These are phyloP conservation scores for Pterocles burchelli DNA, from an alignment of 2,113 vertebrate species.

Conservation along the genomic window DNA sequence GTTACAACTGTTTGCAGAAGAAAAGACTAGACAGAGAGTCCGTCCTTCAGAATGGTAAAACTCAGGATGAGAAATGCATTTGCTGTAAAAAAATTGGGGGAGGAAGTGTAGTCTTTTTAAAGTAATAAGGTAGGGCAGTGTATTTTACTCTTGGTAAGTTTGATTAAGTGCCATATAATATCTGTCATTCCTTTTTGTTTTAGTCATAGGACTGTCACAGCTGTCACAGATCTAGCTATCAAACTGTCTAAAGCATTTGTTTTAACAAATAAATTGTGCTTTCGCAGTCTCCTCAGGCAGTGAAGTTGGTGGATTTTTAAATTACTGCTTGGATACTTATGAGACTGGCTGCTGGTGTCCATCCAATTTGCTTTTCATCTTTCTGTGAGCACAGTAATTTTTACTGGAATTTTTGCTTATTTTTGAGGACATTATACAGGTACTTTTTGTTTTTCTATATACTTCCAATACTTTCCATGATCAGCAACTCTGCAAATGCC, in stretches of 20 bases:
- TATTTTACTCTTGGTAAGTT: background rate
- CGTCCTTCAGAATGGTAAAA: background rate
- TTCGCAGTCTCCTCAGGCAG: background rate
- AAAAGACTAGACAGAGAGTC: background rate
- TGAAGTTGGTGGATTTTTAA: background rate
- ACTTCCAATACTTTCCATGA: background rate
- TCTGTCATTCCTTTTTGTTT: background rate
- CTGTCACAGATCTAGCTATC: background rate
- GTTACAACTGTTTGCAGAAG: background rate
- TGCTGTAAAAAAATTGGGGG: background rate
- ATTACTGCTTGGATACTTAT: background rate
- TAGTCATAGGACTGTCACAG: background rate
- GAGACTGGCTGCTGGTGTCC: background rate
- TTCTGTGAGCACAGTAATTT: background rate
- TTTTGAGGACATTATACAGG: background rate
- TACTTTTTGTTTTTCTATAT: background rate
- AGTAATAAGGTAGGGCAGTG: background rate
- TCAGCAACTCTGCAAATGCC: background rate
- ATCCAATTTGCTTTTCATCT: background rate
- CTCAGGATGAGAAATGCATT: background rate
- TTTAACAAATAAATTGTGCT: background rate
- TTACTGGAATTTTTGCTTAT: background rate
- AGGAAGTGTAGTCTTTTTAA: background rate
- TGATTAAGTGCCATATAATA: background rate
- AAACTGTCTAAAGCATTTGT: slow-evolving; percentile 1